Evolutionary conservation across 2,888 invertebrate species (phyloP), one percentile per base, ranked within the genome.

Genomic region (Lysandra coridon): DNA sequence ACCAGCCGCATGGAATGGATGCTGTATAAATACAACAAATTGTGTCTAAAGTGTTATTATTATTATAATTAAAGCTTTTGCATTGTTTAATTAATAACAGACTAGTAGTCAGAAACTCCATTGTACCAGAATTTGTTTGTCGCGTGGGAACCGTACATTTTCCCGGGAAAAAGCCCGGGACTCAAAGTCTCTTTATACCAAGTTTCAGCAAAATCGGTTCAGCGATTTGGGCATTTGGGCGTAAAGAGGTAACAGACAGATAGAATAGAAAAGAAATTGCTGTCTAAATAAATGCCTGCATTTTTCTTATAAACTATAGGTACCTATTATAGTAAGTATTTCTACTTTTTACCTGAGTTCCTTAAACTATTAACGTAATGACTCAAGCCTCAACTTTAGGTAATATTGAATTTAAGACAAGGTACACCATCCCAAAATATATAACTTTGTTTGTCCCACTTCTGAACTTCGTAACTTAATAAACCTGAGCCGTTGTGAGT

Each of bases 381-480:
- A 30, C 69, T 14, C 1, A 69, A 33, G 33, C 14, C 17, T 33
- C 14, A 69, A 33, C 69, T 7, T 69, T 14, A 12, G 1, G 33
- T 33, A 69, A 69, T 69, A 69, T 69, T 17, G 6, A 69, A 69
- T 69, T 69, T 33, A 69, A 17, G 14, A 33, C 69, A 30, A 1
- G 33, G 33, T 69, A 69, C 69, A 69, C 69, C 33, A 33, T 14
- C 69, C 69, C 69, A 69, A 69, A 69, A 69, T 17, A 14, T 37
- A 64, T 64, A 69, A 69, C 69, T 69, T 69, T 17, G 69, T 69
- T 69, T 17, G 69, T 37, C 33, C 33, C 37, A 69, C 69, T 69
- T 69, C 69, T 37, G 69, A 69, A 69, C 69, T 33, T 69, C 33
- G 37, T 69, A 69, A 69, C 69, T 69, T 37, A 37, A 69, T 69